Evolutionary conservation across 2,797 vertebrate species (phyloP).

Genomic region (Chelmon rostratus): DNA sequence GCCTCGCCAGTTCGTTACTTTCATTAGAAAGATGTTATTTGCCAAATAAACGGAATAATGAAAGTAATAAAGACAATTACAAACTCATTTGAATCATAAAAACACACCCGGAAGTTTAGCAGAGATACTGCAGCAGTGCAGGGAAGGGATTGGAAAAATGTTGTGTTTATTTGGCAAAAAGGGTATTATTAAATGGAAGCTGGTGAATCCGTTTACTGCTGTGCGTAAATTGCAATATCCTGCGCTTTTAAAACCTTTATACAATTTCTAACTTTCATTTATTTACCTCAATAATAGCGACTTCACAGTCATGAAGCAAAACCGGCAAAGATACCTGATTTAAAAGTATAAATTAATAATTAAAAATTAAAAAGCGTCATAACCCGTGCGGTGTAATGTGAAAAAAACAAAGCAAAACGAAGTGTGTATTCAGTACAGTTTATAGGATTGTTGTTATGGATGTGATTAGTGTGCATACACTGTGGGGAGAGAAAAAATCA

Average conservation of each 20-base stretch:
- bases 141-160: conserved; percentile 18
- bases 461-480: not conserved
- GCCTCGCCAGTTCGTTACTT: conserved; percentile 93
- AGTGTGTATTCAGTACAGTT: not conserved
- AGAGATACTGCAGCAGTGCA: conserved; percentile 59
- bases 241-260: not conserved
- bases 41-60: conserved; percentile 93
- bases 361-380: too few relatives aligned
- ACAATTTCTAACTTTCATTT: not conserved
- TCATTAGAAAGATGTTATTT: conserved; percentile 94
- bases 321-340: not conserved
- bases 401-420: not conserved
- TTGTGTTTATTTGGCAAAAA: conserved; percentile 21
- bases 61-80: conserved; percentile 95
- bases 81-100: conserved; percentile 90
- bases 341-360: conserved; percentile 1
- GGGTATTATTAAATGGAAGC: not conserved
- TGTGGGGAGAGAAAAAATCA: not conserved
- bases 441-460: not conserved
- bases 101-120: conserved; percentile 86
- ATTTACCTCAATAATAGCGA: not conserved
- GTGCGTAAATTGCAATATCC: not conserved
- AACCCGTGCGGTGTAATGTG: not conserved
- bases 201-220: conserved; percentile 4
- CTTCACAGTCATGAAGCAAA: not conserved